Base-by-base conservation (phyloP, 2,113 vertebrate genomes). In the Caranx melampygus region DNA sequence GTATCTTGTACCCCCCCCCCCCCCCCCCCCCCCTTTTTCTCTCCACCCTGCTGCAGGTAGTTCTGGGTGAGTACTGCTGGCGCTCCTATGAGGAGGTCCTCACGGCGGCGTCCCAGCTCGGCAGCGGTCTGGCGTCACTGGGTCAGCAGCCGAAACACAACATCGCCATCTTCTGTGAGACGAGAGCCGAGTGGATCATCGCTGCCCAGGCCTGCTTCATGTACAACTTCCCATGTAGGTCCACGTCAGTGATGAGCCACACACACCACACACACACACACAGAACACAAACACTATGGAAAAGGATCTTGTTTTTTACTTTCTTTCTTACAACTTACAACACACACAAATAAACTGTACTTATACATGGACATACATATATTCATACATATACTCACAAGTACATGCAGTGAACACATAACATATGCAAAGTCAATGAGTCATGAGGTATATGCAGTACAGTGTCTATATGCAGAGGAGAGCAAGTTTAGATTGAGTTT, bases 141-240 rank as follows among this genome's bases (percentile, higher is more conserved):
- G 97, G 97, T 37, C 98, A 98, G 88, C 94, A 90, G 66, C 95
- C 97, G 0, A 96, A 96, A 86, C 94, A 92, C 75, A 98, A 96
- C 90, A 97, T 99, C 1, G 98, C 97, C 65, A 96, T 99, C 89
- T 97, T 99, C 91, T 99, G 98, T 71, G 98, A 99, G 93, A 99
- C 98, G 0, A 92, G 97, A 83, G 96, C 97, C 0, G 97, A 99
- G 83, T 99, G 98, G 98, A 95, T 99, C 86, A 95, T 99, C 4
- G 91, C 95, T 0, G 97, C 98, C 0, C 96, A 97, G 91, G 96
- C 97, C 31, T 99, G 98, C 90, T 99, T 99, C 61, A 96, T 96
- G 95, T 94, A 96, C 92, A 99, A 97, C 91, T 99, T 97, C 84
- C 96, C 95, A 81, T 89, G 98, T 99, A 93, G 88, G 97, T 96